Conservation (phyloP, 2,113 vertebrate species). For the Bos indicus region DNA sequence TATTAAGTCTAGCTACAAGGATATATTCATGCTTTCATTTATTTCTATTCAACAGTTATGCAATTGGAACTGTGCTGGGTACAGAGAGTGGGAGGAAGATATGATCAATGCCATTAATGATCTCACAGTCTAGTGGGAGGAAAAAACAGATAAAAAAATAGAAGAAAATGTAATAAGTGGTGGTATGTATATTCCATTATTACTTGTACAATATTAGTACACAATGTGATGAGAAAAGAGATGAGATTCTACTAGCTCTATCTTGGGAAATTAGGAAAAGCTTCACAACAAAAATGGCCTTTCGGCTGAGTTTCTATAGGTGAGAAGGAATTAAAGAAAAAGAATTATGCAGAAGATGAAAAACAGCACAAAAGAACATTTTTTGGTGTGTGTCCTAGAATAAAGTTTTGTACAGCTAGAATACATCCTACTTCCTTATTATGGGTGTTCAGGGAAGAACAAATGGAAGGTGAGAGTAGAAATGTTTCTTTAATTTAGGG, state of each 20-base stretch:
- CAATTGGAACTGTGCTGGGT: not conserved
- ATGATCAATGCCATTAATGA: not conserved
- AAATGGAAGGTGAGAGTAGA: not conserved
- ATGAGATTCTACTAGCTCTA: not conserved
- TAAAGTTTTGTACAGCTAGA: not conserved
- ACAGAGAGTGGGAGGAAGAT: not conserved
- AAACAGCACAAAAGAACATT: not conserved
- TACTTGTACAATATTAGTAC: not conserved
- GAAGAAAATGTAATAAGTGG: not conserved
- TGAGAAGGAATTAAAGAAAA: not conserved
- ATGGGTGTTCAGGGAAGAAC: not conserved
- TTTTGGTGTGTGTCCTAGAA: not conserved
- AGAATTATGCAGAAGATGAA: not conserved
- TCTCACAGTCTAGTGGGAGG: not conserved
- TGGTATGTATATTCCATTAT: not conserved
- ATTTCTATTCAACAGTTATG: not conserved
- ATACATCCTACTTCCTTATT: not conserved
- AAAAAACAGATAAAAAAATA: not conserved
- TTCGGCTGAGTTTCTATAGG: not conserved
- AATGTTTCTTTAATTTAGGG: not conserved
- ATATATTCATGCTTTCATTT: not conserved
- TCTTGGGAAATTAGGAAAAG: not conserved
- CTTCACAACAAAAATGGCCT: not conserved
- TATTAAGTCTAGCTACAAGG: not conserved
- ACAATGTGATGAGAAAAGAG: not conserved